Evolutionary conservation across 2,113 vertebrate species (phyloP).

Genomic region (Percina caprodes): DNA sequence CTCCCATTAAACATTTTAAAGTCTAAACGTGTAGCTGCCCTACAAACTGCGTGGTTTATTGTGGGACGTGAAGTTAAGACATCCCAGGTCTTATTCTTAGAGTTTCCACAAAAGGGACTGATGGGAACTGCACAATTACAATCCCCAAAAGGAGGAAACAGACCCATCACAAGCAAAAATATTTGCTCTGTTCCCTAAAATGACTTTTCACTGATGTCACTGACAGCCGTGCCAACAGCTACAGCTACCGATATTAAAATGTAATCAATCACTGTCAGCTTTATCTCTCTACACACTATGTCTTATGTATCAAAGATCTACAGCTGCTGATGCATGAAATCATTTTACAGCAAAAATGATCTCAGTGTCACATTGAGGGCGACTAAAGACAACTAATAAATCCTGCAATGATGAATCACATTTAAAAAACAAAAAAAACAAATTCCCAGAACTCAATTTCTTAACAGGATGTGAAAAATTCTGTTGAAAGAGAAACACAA

Average conservation of each 20-base stretch:
- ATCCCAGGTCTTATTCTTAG: slow-evolving; percentile 1
- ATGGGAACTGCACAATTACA: slow-evolving; percentile 35
- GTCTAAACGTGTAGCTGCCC: slow-evolving; percentile 16
- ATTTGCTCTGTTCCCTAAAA: slow-evolving; percentile 38
- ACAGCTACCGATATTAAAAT: neutral
- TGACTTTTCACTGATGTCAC: slow-evolving; percentile 21
- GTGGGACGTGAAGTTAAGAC: slow-evolving; percentile 3
- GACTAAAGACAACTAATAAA: neutral
- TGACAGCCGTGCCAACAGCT: neutral
- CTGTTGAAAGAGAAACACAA: slow-evolving; percentile 21
- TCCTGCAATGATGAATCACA: slow-evolving; percentile 18
- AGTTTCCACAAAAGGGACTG: neutral
- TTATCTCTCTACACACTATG: neutral
- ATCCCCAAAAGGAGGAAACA: slow-evolving; percentile 32
- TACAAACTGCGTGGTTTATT: neutral
- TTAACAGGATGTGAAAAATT: slow-evolving; percentile 48
- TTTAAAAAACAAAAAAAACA: neutral
- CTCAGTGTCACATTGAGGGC: neutral
- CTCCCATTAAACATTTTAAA: neutral
- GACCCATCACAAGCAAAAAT: neutral
- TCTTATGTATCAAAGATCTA: neutral
- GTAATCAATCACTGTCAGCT: neutral
- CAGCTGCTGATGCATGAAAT: neutral
- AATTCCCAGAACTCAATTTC: neutral
- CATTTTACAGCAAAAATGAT: neutral